A percentile compares a stretch with the other conserved stretches of the same genome.
phyloP scores from a whole-genome alignment of 2,113 vertebrate species.

The Pygoscelis adeliae region DNA sequence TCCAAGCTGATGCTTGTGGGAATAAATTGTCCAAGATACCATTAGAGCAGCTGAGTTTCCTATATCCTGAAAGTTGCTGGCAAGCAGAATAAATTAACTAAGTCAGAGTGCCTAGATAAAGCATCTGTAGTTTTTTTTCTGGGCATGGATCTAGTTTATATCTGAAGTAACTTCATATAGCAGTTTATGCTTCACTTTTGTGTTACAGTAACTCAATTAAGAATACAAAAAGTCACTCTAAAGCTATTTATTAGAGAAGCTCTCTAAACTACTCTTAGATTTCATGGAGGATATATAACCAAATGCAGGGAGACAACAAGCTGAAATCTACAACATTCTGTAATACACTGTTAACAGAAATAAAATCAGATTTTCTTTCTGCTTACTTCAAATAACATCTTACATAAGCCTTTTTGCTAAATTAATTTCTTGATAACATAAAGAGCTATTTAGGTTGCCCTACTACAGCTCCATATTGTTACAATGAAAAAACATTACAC shows the following conservation, averaged over 20 bases:
- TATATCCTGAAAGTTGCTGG: background rate
- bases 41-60: background rate
- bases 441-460: background rate
- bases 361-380: background rate
- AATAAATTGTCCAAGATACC: background rate
- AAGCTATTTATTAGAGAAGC: background rate
- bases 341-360: background rate
- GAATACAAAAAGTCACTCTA: background rate
- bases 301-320: background rate
- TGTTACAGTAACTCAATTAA: background rate
- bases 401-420: background rate
- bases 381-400: background rate
- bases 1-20: background rate
- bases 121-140: background rate
- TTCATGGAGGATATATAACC: background rate
- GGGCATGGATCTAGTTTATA: background rate
- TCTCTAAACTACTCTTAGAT: background rate
- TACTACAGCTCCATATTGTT: background rate
- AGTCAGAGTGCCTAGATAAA: background rate
- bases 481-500: background rate
- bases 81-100: background rate
- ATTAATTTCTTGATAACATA: background rate
- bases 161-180: background rate
- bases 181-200: background rate
- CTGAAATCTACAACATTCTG: background rate